phyloP scores from a whole-genome alignment of 1,140 invertebrate species.

The Drosophila melanogaster region Release_6_plus_ISO1_MT NT_033779.5:3290501-3291000 shows the following conservation, averaged over 20 bases:
- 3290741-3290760: constrained; percentile 26
- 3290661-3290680: constrained; percentile 37
- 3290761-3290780: background rate
- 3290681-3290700: constrained; percentile 46
- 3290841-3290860: constrained; percentile 14
- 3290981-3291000: too few relatives aligned
- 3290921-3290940: background rate
- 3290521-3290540: constrained; percentile 22
- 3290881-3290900: constrained; percentile 5
- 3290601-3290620: constrained; percentile 8
- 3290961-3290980: too few relatives aligned
- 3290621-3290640: constrained; percentile 30
- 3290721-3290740: constrained; percentile 45
- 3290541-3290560: constrained; percentile 38
- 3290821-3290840: constrained; percentile 35
- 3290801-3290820: constrained; percentile 37
- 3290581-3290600: constrained; percentile 47
- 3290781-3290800: constrained; percentile 12
- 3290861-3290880: constrained; percentile 8
- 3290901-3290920: background rate
- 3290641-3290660: constrained; percentile 44
- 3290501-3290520: constrained; percentile 8
- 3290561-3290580: constrained; percentile 48
- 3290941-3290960: background rate
- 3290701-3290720: constrained; percentile 9